Conservation (phyloP, 2,888 invertebrate species). For the Ditylenchus weischeri region DNA sequence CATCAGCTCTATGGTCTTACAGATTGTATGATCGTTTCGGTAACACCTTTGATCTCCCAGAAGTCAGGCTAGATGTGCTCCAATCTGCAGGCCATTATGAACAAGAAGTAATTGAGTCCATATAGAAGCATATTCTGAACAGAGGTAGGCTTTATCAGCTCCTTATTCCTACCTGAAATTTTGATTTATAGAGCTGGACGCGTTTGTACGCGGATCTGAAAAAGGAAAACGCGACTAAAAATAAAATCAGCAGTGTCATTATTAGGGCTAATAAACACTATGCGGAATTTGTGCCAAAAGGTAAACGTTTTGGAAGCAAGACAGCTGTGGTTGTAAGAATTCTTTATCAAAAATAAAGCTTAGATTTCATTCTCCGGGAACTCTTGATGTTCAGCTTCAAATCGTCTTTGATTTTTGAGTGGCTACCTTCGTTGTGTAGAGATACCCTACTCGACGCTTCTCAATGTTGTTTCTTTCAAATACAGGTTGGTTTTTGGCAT, state of each 20-base stretch:
- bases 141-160: conserved; percentile 50
- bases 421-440: conserved; percentile 34
- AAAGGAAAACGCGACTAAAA: conserved; percentile 2
- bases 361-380: conserved; percentile 46
- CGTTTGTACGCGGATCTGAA: conserved; percentile 13
- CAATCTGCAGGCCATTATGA: conserved; percentile 91
- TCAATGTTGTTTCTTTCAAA: conserved; percentile 38
- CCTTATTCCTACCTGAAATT: not conserved
- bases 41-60: conserved; percentile 60
- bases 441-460: conserved; percentile 33
- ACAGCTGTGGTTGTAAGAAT: not conserved
- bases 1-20: conserved; percentile 28
- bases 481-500: conserved; percentile 37
- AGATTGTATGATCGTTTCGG: conserved; percentile 32
- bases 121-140: conserved; percentile 80
- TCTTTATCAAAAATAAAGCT: not conserved
- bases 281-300: conserved; percentile 26
- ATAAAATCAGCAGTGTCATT: conserved; percentile 15
- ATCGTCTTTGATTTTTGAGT: conserved; percentile 11
- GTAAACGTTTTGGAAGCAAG: no score
- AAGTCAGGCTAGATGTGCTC: conserved; percentile 88
- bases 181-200: conserved; percentile 21
- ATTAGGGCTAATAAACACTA: conserved; percentile 24
- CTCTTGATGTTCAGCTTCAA: conserved; percentile 33
- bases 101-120: conserved; percentile 77